Evolutionary conservation across 2,113 vertebrate genomes (phyloP), one percentile per base, ranked within the genome.

Genomic region (Patagioenas fasciata): DNA sequence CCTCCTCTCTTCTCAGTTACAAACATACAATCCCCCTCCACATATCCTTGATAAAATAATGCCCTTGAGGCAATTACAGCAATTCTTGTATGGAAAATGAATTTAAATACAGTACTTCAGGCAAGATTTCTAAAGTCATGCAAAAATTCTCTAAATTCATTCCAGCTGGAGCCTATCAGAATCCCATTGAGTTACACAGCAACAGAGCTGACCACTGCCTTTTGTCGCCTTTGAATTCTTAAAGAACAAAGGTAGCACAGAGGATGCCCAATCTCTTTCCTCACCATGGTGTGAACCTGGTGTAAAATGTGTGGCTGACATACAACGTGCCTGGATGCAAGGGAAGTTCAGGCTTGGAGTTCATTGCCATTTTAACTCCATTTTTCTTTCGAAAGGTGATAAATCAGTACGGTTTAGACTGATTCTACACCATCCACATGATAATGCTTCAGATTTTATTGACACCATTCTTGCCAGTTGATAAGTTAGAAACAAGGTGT

Each of bases 391-490:
- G n/a, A 62, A 70, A 38, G 5, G 18, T 6, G 3, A 36, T 3
- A 87, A 65, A 36, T 28, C 42, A 9, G 8, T 8, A 18, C 18
- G 6, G 4, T 51, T 61, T 75, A 51, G 34, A 29, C 7, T 0
- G 0, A 16, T 23, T 79, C 61, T 18, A 61, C 5, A 51, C 23
- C 24, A 25, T 18, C 56, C 44, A 8, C 21, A 15, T 5, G 14
- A 11, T 3, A n/a, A 25, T 0, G 0, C 24, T 58, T 80, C 25
- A 72, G 4, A 0, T 50, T 48, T 60, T 25, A 36, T 5, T 19
- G 3, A 8, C 17, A 8, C 10, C 2, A 0, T 10, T 40, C 6
- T 25, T 1, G 0, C 15, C 53, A 34, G 0, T 0, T 6, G 14
- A 4, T 28, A 21, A 2, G 1, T 48, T 28, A 9, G 5, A 21